Evolutionary conservation across 2,113 vertebrate species (phyloP), one percentile per base, ranked within the genome.

Genomic region (Cheirogaleus medius): DNA sequence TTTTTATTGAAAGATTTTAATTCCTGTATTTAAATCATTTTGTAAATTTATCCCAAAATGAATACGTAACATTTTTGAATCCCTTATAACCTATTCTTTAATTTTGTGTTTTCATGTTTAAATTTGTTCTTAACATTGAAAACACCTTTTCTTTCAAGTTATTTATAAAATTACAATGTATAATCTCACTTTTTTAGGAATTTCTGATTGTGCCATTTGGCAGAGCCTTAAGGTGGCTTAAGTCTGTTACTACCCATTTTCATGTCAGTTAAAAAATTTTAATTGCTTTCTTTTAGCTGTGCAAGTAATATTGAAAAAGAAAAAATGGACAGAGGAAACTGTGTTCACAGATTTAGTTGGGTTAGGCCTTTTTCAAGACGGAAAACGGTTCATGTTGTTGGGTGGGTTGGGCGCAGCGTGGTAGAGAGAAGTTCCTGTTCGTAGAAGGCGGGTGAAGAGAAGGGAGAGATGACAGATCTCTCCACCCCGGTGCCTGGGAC

Each of bases 181-280:
- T 60, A 42, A 66, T 95, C 34, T 74, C 29, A 84, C 12, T 4
- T 8, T 88, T 3, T 80, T 27, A 56, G 20, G 39, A 80, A 34
- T 95, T 97, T 94, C 49, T 95, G 23, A 95, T 77, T 18, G 60
- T 90, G 86, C 14, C 56, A 86, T 84, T 95, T 80, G 27, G 13
- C 25, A 94, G 34, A 85, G 54, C 13, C 37, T 69, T 83, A 20
- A 64, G 8, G 27, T 76, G 27, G 23, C 58, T 56, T 49, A 87
- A 74, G 21, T 69, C 27, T 80, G 39, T 85, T 44, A 13, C 58
- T 68, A 21, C 1, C n/a, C 2, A 63, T 92, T 82, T 94, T 92
- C 27, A 60, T 73, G 21, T 90, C 5, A 34, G 11, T 60, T 87
- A 87, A 77, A 37, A 77, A 23, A 85, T 58, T 88, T 47, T 44